phyloP scores from a whole-genome alignment of 2,888 invertebrate genomes.

The Dyspetes luteomarginatus region DNA sequence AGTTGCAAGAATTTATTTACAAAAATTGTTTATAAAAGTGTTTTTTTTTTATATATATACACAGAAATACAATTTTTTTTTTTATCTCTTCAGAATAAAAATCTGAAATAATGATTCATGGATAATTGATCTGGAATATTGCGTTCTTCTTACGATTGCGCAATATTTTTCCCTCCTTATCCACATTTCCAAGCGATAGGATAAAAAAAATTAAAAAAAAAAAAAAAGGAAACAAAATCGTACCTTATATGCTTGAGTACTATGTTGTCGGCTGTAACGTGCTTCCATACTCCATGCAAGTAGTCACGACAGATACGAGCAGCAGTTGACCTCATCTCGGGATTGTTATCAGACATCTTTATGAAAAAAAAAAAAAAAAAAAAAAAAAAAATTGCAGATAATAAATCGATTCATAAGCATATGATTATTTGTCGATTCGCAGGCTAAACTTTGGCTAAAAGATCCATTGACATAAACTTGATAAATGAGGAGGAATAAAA shows the following conservation, averaged over 20 bases:
- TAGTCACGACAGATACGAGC: conserved; percentile 95
- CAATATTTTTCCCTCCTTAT: too few relatives aligned
- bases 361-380: too few relatives aligned
- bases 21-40: too few relatives aligned
- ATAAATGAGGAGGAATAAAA: neutral
- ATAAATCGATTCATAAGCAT: neutral
- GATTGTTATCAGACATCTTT: conserved; percentile 88
- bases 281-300: conserved; percentile 95
- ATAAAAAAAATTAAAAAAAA: neutral
- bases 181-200: neutral
- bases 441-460: neutral
- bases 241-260: conserved; percentile 94
- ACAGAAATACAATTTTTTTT: too few relatives aligned
- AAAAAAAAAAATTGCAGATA: too few relatives aligned
- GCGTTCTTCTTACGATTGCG: too few relatives aligned
- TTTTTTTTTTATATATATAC: too few relatives aligned
- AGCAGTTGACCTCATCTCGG: conserved; percentile 93
- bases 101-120: too few relatives aligned
- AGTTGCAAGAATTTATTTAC: too few relatives aligned
- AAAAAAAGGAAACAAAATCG: conserved; percentile 76
- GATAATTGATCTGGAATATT: too few relatives aligned
- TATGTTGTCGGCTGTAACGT: conserved; percentile 90
- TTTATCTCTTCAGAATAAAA: too few relatives aligned
- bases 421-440: neutral
- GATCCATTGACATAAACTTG: neutral